phyloP scores from a whole-genome alignment of 2,797 vertebrate genomes.

The Orestias chungarensis region DNA sequence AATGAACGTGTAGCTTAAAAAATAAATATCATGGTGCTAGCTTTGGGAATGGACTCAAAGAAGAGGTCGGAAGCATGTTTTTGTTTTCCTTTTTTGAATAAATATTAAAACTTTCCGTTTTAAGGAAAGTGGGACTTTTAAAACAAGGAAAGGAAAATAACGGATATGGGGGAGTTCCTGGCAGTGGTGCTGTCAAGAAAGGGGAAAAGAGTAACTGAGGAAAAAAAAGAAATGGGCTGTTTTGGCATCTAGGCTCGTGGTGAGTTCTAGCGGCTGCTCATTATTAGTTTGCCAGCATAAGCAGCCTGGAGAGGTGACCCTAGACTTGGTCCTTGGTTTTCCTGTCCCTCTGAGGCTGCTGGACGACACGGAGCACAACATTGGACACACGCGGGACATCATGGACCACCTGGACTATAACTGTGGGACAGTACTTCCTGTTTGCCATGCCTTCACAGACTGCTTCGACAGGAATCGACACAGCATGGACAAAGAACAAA shows the following conservation, averaged over 20 bases:
- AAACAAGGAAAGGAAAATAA: slow-evolving; percentile 67
- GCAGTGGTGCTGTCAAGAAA: slow-evolving; percentile 75
- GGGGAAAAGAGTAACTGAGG: slow-evolving; percentile 78
- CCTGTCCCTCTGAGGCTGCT: slow-evolving; percentile 58
- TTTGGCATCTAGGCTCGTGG: slow-evolving; percentile 66
- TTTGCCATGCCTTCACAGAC: slow-evolving; percentile 75
- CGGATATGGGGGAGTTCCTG: slow-evolving; percentile 77
- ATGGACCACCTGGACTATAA: slow-evolving; percentile 71
- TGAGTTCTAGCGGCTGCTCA: slow-evolving; percentile 64
- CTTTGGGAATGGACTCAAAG: slow-evolving; percentile 89
- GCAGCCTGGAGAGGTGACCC: slow-evolving; percentile 55
- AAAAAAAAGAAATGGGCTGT: slow-evolving; percentile 58
- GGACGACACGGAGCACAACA: slow-evolving; percentile 66
- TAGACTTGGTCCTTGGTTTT: slow-evolving; percentile 57
- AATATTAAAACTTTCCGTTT: slow-evolving; percentile 96
- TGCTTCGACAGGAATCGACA: slow-evolving; percentile 77
- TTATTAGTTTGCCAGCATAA: slow-evolving; percentile 62
- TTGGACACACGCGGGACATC: slow-evolving; percentile 70
- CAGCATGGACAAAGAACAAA: slow-evolving; percentile 74
- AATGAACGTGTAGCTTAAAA: slow-evolving; percentile 92
- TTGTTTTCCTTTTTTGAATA: slow-evolving; percentile 82
- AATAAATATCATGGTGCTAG: slow-evolving; percentile 97
- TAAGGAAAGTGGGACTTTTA: slow-evolving; percentile 93
- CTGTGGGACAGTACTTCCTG: slow-evolving; percentile 75
- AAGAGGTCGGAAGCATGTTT: slow-evolving; percentile 86